These are phyloP conservation scores for Phyllostomus hastatus DNA, from an alignment of 2,113 vertebrate genomes.

Conservation along the genomic window DNA sequence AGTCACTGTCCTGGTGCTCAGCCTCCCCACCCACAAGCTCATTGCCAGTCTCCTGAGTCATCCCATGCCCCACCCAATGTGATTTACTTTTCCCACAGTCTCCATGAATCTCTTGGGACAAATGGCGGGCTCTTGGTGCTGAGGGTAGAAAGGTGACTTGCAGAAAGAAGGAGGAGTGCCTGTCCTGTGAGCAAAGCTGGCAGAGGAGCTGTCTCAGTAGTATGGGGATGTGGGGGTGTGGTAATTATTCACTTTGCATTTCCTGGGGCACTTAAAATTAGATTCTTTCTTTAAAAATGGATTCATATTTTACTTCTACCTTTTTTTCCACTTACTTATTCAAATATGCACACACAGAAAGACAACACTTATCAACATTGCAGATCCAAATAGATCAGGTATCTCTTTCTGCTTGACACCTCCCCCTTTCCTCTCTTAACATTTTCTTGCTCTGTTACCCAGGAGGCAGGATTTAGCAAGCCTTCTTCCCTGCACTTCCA, in stretches of 20 bases:
- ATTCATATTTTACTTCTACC: neutral
- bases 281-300: neutral
- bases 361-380: neutral
- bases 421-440: neutral
- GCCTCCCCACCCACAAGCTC: constrained; percentile 32
- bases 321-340: neutral
- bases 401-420: neutral
- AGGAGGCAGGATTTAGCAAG: neutral
- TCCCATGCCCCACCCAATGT: neutral
- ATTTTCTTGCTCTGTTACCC: neutral
- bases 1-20: neutral
- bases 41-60: constrained; percentile 37
- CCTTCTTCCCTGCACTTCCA: neutral
- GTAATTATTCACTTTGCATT: neutral
- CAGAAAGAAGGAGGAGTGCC: neutral
- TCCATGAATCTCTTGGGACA: neutral
- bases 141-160: neutral
- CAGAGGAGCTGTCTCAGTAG: neutral
- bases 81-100: constrained; percentile 36
- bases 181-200: neutral
- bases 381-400: neutral
- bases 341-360: neutral
- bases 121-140: neutral
- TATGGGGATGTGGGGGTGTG: neutral
- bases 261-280: neutral